Base-by-base conservation (phyloP, 2,888 invertebrate species). In the Beris chalybata region DNA sequence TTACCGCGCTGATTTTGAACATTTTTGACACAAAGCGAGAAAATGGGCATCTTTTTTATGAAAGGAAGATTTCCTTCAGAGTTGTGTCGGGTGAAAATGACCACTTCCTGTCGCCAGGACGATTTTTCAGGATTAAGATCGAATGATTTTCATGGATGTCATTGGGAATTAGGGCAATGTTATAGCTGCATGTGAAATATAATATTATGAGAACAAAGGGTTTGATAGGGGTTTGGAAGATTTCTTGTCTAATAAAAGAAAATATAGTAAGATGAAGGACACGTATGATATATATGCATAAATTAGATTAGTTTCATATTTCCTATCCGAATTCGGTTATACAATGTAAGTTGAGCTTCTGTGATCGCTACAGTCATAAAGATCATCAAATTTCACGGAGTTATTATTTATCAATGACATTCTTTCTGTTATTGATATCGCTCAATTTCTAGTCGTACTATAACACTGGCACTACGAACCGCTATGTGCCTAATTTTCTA, bases 121-220 rank as follows among this genome's bases (percentile, higher is more conserved):
- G 5, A 61, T 61, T 15, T 61, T 61, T 61, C 52, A 61, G 52
- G 61, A 61, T 61, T 61, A 61, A 22, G 29, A 52, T 52, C n/a
- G 22, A 61, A 61, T 22, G 22, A 31, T 52, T 61, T 61, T 38
- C 52, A 30, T 59, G n/a, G 48, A 30, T 48, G 48, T n/a, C 29
- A 59, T 48, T 13, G 29, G 29, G 45, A 44, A 15, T 29, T 45
- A 29, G 52, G 50, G 61, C 61, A 50, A 61, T 61, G 61, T 61
- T 61, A 52, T 13, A 50, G 38, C 1, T 38, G 38, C 9, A 38
- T 50, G 22, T 12, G 22, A 43, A 38, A 13, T 22, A 61, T 61
- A 12, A 38, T n/a, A 32, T 61, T 61, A 15, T 11, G 15, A 22
- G 48, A 31, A 29, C 50, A 38, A 61, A 29, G 38, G 52, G 38